Conservation (phyloP, 2,888 invertebrate genomes). For the Lacanobia oleracea region DNA sequence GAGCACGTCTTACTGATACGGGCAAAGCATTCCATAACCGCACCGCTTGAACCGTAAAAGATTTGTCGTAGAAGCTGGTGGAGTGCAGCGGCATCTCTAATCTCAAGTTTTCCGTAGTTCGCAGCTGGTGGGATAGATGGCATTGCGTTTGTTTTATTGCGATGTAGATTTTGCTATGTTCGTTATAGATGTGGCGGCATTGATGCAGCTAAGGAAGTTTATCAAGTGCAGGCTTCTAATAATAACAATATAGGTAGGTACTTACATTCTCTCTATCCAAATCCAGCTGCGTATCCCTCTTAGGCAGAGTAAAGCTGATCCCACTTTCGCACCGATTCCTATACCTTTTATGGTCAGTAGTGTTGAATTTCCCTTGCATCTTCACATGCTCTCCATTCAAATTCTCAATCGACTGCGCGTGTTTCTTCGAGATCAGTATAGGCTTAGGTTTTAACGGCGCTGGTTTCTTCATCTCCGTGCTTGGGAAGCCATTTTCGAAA, state of each 20-base stretch:
- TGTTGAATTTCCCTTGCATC: constrained; percentile 73
- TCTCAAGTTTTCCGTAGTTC: too few relatives aligned
- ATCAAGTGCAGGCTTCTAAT: too few relatives aligned
- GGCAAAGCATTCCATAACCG: too few relatives aligned
- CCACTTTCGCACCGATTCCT: constrained; percentile 64
- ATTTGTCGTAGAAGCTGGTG: too few relatives aligned
- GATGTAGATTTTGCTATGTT: too few relatives aligned
- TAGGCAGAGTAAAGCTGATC: constrained; percentile 73
- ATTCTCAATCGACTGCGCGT: constrained; percentile 67
- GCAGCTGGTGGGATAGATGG: too few relatives aligned
- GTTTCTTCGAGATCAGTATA: constrained; percentile 67
- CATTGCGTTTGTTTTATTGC: too few relatives aligned
- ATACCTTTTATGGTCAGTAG: constrained; percentile 76
- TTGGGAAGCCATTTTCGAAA: constrained; percentile 76
- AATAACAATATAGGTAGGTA: constrained; percentile 55
- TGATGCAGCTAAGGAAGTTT: too few relatives aligned
- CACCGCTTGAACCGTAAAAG: too few relatives aligned
- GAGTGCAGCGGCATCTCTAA: too few relatives aligned
- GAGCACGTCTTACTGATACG: too few relatives aligned
- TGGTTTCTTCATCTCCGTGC: constrained; percentile 60
- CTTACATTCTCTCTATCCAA: constrained; percentile 87
- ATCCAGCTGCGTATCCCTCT: constrained; percentile 79
- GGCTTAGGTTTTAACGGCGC: constrained; percentile 71
- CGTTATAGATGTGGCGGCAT: too few relatives aligned
- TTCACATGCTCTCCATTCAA: constrained; percentile 66